Base-by-base conservation (phyloP, 1,140 invertebrate species). In the Samia ricini region DNA sequence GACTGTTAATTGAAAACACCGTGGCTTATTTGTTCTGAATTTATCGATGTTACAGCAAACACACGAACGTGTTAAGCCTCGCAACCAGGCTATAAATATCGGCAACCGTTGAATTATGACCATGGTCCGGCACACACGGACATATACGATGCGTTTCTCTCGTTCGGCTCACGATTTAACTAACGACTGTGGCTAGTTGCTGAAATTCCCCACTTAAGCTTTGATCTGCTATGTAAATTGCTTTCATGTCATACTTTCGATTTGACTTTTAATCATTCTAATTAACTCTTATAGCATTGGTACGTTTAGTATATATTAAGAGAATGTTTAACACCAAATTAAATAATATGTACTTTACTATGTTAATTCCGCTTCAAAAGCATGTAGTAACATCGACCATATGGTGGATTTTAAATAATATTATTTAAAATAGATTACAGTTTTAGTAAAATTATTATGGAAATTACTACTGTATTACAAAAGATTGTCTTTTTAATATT, bases 21-120 rank as follows among this genome's bases (percentile, higher is more conserved):
- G 26, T 21, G 24, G 59, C 29, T 42, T 61, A 66, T 62, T 66
- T 58, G 56, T 59, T 54, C 50, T 5, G 19, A 54, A 70, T 75
- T 71, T 71, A 77, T 77, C 36, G 63, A 58, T 64, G 64, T 66
- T 69, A 58, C 58, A 24, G 64, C 64, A 68, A 77, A 74, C 66
- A 72, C 56, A 69, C 66, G 67, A 61, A 69, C 73, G 71, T 69
- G 71, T 66, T 72, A 76, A 71, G 71, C 69, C 61, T 78, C 56
- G 69, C 50, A 78, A 78, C 73, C 69, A 73, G 60, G 69, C 63
- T 61, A 78, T 78, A 76, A 78, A 78, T 78, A 77, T 77, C 59
- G 69, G 63, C 67, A 58, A 63, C 55, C 67, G 61, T 60, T 74
- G 69, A 76, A 56, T 76, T 76, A 78, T 72, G 61, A 68, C 60